phyloP scores from a whole-genome alignment of 2,113 vertebrate species.

The Eonycteris spelaea region DNA sequence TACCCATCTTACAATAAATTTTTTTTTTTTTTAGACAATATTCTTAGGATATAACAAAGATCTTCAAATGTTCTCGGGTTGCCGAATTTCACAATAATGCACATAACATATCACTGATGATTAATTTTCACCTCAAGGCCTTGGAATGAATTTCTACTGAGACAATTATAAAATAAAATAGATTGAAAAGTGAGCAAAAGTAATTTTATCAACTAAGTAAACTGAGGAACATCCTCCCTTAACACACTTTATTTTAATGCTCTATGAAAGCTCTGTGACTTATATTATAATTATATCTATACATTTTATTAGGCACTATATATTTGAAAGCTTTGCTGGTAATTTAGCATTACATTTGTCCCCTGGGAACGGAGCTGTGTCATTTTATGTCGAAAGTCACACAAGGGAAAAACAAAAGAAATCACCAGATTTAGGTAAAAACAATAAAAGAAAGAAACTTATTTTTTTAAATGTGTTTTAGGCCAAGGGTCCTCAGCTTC shows the following conservation, averaged over 20 bases:
- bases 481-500: no score
- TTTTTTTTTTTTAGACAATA: not conserved
- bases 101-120: not conserved
- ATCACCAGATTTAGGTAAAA: not conserved
- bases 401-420: not conserved
- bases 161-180: not conserved
- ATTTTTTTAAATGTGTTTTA: not conserved
- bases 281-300: not conserved
- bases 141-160: not conserved
- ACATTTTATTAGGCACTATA: not conserved
- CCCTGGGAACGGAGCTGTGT: not conserved
- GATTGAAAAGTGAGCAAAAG: not conserved
- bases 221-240: not conserved
- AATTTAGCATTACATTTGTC: not conserved
- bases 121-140: not conserved
- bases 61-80: not conserved
- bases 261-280: not conserved
- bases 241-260: not conserved
- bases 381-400: not conserved
- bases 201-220: not conserved
- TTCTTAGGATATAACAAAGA: slow-evolving; percentile 25
- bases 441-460: not conserved
- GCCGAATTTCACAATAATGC: not conserved
- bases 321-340: not conserved
- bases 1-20: not conserved